Base-by-base conservation (phyloP, 2,888 invertebrate species). In the Malacosoma neustria region DNA sequence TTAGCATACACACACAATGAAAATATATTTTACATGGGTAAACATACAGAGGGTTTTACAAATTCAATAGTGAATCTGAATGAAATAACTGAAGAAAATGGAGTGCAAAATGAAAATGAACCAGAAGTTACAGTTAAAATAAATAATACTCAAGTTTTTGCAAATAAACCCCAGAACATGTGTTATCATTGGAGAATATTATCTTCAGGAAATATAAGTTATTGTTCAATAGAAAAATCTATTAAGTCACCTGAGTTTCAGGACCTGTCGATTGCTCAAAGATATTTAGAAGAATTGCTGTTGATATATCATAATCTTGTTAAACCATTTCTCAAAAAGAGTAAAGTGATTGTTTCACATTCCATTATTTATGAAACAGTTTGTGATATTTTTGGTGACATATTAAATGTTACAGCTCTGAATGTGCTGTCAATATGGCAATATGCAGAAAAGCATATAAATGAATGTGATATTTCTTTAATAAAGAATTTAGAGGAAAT, bases 401-500 rank as follows among this genome's bases (percentile, higher is more conserved):
- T 93, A 49, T 80, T 93, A 54, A 89, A 90, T 66, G 87, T 92
- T 50, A 88, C 90, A 35, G 90, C 90, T 45, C 81, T 90, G 35
- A 91, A 91, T 61, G 87, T 93, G 45, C 84, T 90, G 43, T 91
- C 91, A 11, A 79, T 93, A 51, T 89, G 91, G 79, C 89, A 91
- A 52, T 92, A 89, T 61, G 90, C 89, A 40, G 89, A 91, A 47
- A 89, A 89, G 48, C 88, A 90, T 55, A 89, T 88, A 57, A 87
- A 87, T 38, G 89, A 91, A 54, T 88, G 88, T 64, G 91, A 92
- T 75, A 87, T 93, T 58, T 79, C 89, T 35, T 88, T 92, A 56
- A 87, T 93, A 51, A 89, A 90, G 61, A 88, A 90, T 73, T 87
- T 89, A 61, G 91, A 92, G 57, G 93, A 93, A 72, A 90, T 88